Percentiles rank a stretch among this genome's conserved stretches.
Conservation (phyloP, 2,797 vertebrate genomes). For the Typhlichthys subterraneus region DNA sequence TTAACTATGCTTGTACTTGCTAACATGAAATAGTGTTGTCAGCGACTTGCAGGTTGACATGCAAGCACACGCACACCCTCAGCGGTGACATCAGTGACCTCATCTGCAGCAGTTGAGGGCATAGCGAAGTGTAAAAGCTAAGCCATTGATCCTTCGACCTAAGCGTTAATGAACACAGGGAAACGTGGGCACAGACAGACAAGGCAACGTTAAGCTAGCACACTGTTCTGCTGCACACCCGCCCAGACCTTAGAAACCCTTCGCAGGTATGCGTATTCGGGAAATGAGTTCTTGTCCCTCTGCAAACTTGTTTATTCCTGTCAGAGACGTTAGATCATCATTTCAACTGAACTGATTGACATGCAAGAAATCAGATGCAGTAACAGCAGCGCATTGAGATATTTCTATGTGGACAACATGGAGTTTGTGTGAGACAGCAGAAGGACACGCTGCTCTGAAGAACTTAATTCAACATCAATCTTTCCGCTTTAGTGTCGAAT, state of each 20-base stretch:
- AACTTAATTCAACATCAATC: background rate
- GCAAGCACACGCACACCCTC: slow-evolving; percentile 31
- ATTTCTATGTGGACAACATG: slow-evolving; percentile 34
- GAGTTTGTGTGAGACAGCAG: slow-evolving; percentile 20
- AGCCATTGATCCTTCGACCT: slow-evolving; percentile 43
- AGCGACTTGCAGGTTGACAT: slow-evolving; percentile 21
- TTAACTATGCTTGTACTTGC: slow-evolving; percentile 9
- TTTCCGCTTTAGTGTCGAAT: background rate
- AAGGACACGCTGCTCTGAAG: slow-evolving; percentile 24
- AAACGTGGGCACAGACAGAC: background rate
- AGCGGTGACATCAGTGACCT: slow-evolving; percentile 24
- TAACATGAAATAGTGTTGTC: slow-evolving; percentile 20
- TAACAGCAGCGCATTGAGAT: slow-evolving; percentile 10
- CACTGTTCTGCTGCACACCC: background rate
- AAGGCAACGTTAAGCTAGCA: background rate
- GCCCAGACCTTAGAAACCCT: background rate
- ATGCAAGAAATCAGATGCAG: slow-evolving; percentile 6
- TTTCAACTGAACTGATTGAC: slow-evolving; percentile 1
- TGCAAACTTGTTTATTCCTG: too few relatives aligned
- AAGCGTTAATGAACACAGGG: slow-evolving; percentile 18
- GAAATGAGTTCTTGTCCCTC: too few relatives aligned
- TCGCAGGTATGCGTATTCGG: background rate
- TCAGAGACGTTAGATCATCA: too few relatives aligned
- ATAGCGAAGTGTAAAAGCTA: slow-evolving; percentile 19
- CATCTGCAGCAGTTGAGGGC: slow-evolving; percentile 25